Evolutionary conservation across 2,888 invertebrate genomes (phyloP).

Genomic region (Apodemia zela): DNA sequence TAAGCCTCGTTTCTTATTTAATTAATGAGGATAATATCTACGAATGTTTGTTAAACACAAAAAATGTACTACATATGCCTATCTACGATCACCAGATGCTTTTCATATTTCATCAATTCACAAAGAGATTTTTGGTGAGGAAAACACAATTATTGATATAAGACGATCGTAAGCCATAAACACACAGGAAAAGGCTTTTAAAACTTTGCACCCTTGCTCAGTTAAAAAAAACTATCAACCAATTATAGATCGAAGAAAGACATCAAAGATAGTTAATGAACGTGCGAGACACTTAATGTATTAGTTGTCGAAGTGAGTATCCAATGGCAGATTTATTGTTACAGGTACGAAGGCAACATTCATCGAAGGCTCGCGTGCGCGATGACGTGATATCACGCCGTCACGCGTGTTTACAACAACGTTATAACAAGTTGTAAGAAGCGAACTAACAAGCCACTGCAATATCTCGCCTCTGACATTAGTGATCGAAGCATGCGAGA

Average conservation of each 20-base stretch:
- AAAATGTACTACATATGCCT: no score
- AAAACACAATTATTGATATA: no score
- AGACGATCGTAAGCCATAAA: no score
- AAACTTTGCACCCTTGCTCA: neutral
- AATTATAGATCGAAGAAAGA: constrained; percentile 26
- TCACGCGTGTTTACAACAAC: constrained; percentile 70
- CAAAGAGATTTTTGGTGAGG: no score
- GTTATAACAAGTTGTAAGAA: constrained; percentile 68
- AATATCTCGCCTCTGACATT: constrained; percentile 46
- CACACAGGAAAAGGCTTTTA: no score
- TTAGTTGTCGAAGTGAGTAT: constrained; percentile 34
- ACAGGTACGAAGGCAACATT: constrained; percentile 49
- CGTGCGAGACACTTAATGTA: constrained; percentile 28
- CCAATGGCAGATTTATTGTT: constrained; percentile 41
- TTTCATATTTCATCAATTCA: no score
- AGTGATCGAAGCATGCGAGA: constrained; percentile 48
- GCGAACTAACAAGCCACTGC: constrained; percentile 62
- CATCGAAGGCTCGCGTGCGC: constrained; percentile 64
- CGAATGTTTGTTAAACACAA: no score
- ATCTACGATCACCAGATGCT: no score
- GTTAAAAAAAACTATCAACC: neutral
- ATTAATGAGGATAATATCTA: no score
- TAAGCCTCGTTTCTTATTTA: no score
- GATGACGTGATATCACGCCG: constrained; percentile 67
- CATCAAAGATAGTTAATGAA: constrained; percentile 32